phyloP scores from a whole-genome alignment of 2,888 invertebrate genomes.

The Scelioninae gen. 2 region DNA sequence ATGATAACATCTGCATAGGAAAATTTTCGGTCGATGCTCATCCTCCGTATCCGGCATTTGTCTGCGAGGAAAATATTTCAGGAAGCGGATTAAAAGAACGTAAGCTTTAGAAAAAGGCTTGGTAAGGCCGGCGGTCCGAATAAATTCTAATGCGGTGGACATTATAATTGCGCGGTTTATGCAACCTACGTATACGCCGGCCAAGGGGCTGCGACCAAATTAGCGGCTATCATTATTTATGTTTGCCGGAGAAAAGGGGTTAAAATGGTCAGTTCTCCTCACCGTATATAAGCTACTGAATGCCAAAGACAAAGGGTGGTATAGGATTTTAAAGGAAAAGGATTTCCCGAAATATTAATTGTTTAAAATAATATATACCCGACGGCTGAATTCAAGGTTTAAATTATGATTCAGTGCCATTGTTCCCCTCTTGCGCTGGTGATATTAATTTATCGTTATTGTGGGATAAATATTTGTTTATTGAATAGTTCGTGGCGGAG shows the following conservation, averaged over 20 bases:
- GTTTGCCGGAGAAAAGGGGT: constrained; percentile 72
- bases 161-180: constrained; percentile 75
- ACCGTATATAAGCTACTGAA: constrained; percentile 60
- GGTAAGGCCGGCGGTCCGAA: constrained; percentile 65
- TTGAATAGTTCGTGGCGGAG: too few species aligned
- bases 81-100: constrained; percentile 72
- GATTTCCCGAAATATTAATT: constrained; percentile 60
- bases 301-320: constrained; percentile 71
- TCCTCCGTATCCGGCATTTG: constrained; percentile 51
- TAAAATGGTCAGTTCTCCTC: constrained; percentile 70
- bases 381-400: constrained; percentile 41
- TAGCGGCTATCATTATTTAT: constrained; percentile 76
- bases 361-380: constrained; percentile 56
- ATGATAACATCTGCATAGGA: constrained; percentile 53
- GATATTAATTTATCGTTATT: constrained; percentile 4
- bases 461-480: too few species aligned
- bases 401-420: constrained; percentile 27
- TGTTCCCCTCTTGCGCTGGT: not conserved
- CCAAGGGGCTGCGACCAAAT: constrained; percentile 73
- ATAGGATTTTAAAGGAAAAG: constrained; percentile 63
- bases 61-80: constrained; percentile 69
- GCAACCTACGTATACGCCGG: constrained; percentile 62
- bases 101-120: constrained; percentile 74
- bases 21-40: constrained; percentile 52
- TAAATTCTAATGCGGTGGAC: constrained; percentile 75